Evolutionary conservation across 1,140 invertebrate species (phyloP).

Genomic region (Drosophila yakuba): DNA sequence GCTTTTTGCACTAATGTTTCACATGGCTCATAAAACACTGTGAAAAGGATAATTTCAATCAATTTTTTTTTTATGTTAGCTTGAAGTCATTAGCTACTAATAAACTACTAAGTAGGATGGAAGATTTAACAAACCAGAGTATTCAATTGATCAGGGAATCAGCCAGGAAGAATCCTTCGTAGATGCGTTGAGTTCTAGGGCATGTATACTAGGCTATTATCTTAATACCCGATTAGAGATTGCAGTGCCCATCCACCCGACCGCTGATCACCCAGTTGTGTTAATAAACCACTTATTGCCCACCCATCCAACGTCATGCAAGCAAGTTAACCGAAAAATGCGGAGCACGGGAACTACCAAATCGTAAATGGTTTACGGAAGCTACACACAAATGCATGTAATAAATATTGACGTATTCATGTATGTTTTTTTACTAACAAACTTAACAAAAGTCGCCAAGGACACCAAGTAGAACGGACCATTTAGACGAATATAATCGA

Average conservation of each 20-base stretch:
- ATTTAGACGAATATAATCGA: constrained; percentile 51
- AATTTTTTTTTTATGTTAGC: too few relatives aligned
- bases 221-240: constrained; percentile 26
- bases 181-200: neutral
- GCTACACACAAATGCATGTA: constrained; percentile 39
- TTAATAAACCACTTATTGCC: constrained; percentile 32
- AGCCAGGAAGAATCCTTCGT: neutral
- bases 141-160: neutral
- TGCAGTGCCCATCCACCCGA: constrained; percentile 25
- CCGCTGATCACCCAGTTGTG: constrained; percentile 17
- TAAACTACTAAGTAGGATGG: neutral
- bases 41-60: too few relatives aligned
- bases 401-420: constrained; percentile 18
- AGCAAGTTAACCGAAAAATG: constrained; percentile 39
- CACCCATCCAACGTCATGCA: constrained; percentile 33
- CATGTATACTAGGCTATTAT: constrained; percentile 12
- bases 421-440: constrained; percentile 29
- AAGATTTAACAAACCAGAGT: neutral
- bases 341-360: constrained; percentile 38
- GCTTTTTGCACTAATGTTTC: neutral
- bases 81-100: neutral
- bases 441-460: constrained; percentile 35
- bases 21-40: neutral
- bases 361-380: constrained; percentile 34
- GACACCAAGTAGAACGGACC: constrained; percentile 30